Evolutionary conservation across 2,113 vertebrate genomes (phyloP).

Genomic region (Lepus europaeus): DNA sequence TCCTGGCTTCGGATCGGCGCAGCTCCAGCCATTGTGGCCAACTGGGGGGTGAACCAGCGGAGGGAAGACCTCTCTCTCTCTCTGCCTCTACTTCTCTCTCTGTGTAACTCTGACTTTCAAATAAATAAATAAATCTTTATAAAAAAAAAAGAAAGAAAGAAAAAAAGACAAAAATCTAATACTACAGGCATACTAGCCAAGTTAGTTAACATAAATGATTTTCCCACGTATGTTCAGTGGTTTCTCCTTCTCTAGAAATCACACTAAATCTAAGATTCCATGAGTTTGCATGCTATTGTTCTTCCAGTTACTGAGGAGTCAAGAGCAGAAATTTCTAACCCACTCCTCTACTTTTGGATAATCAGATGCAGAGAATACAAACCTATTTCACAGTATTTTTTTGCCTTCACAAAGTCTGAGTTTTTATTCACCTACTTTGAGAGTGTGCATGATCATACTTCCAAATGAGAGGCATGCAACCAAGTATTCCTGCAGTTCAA

Average conservation of each 20-base stretch:
- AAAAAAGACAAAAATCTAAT: slow-evolving; percentile 4
- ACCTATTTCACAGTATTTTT: not conserved
- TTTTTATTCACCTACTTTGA: not conserved
- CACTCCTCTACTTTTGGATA: not conserved
- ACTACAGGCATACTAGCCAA: not conserved
- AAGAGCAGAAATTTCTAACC: not conserved
- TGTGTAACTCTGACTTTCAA: no score
- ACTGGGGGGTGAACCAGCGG: no score
- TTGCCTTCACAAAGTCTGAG: not conserved
- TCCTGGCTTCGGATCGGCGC: no score
- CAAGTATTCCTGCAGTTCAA: not conserved
- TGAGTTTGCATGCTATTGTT: not conserved
- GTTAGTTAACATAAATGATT: not conserved
- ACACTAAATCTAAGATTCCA: not conserved
- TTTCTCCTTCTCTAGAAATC: slow-evolving; percentile 2
- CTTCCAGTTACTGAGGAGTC: not conserved
- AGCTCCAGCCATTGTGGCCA: no score
- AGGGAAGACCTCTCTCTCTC: no score
- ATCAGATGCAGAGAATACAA: not conserved
- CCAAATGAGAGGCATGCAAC: not conserved
- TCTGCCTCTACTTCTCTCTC: no score
- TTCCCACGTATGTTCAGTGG: not conserved
- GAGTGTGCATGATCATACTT: not conserved
- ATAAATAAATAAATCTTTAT: no score
- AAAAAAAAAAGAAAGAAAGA: not conserved